Evolutionary conservation across 2,113 vertebrate species (phyloP).

Genomic region (Monarcha castaneiventris): DNA sequence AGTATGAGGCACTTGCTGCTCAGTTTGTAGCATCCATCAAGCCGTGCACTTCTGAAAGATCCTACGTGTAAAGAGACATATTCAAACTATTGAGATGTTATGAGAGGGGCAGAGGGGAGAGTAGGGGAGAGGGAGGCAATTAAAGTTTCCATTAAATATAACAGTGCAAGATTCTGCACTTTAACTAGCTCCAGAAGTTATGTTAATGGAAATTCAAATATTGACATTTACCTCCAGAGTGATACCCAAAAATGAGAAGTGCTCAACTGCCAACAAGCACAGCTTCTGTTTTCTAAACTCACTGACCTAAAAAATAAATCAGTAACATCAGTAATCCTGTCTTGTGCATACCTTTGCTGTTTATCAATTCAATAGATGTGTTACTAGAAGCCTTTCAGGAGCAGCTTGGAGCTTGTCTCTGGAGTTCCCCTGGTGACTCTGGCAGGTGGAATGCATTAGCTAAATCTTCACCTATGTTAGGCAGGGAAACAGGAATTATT

Average conservation of each 20-base stretch:
- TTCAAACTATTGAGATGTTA: not conserved
- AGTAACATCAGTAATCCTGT: not conserved
- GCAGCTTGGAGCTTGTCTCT: conserved; percentile 3
- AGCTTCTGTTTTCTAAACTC: not conserved
- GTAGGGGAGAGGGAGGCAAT: accelerated
- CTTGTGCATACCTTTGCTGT: not conserved
- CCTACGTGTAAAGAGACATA: accelerated
- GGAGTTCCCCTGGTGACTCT: conserved; percentile 66
- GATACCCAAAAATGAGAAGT: not conserved
- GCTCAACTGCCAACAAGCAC: not conserved
- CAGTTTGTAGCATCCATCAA: no score
- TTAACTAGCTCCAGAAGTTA: not conserved
- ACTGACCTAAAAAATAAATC: not conserved
- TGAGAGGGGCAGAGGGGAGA: not conserved
- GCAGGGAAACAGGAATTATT: not conserved
- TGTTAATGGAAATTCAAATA: not conserved
- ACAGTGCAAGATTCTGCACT: not conserved
- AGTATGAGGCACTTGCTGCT: not conserved
- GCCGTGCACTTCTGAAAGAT: not conserved
- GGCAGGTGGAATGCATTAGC: conserved; percentile 67
- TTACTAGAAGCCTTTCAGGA: not conserved
- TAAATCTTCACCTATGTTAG: conserved; percentile 34
- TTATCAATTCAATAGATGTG: not conserved
- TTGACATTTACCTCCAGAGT: not conserved
- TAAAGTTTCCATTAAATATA: not conserved